Evolutionary conservation across 2,113 vertebrate genomes (phyloP).

Genomic region (Ginglymostoma cirratum): DNA sequence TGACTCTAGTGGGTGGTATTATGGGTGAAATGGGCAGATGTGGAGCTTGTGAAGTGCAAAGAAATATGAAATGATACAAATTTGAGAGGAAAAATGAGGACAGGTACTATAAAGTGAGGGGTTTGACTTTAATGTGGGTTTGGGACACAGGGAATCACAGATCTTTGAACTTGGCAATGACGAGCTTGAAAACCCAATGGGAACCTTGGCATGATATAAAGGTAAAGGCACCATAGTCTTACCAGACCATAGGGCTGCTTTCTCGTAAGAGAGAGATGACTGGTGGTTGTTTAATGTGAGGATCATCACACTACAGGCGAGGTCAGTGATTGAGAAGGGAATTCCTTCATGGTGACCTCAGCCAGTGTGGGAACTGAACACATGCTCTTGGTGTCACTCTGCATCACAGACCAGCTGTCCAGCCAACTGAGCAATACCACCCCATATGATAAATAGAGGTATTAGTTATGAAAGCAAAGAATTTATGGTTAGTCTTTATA

Average conservation of each 20-base stretch:
- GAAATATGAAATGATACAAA: neutral
- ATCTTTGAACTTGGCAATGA: neutral
- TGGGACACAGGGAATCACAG: neutral
- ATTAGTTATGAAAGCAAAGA: neutral
- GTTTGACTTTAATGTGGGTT: neutral
- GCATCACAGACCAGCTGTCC: no score
- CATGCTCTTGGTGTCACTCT: no score
- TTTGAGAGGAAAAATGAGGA: neutral
- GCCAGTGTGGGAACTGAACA: no score
- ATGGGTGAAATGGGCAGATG: neutral
- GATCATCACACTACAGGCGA: no score
- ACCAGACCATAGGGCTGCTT: no score
- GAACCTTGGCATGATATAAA: no score
- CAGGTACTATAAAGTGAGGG: neutral
- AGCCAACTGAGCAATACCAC: no score
- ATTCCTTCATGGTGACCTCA: no score
- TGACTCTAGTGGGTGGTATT: neutral
- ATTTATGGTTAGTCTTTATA: neutral
- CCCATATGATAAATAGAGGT: neutral
- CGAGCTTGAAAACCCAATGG: neutral
- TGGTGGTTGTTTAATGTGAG: no score
- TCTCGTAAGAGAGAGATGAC: no score
- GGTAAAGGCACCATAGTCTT: no score
- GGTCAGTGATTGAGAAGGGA: no score
- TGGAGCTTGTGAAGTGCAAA: neutral